Evolutionary conservation across 2,113 vertebrate species (phyloP).

Genomic region (Bubo blakistoni): DNA sequence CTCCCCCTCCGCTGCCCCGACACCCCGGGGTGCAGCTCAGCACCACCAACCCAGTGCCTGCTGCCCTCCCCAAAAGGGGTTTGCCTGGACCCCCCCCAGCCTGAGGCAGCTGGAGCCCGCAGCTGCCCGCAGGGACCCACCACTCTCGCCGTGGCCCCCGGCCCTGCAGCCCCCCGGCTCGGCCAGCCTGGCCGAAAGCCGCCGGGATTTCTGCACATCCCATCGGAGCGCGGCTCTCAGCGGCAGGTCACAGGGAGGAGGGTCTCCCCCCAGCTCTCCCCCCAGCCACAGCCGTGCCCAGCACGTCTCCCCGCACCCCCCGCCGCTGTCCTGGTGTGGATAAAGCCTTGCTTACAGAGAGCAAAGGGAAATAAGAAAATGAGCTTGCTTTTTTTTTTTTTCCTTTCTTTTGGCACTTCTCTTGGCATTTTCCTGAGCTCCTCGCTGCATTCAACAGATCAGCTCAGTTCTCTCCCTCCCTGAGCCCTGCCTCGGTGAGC

Average conservation of each 20-base stretch:
- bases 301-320: background rate
- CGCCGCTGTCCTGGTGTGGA: background rate
- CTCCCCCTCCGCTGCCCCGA: accelerated
- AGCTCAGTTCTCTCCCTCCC: background rate
- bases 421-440: background rate
- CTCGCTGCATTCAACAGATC: constrained; percentile 31
- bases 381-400: background rate
- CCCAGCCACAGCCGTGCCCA: background rate
- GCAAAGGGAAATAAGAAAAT: background rate
- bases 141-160: accelerated
- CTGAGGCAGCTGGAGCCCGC: background rate
- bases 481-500: background rate
- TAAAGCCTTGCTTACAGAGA: background rate
- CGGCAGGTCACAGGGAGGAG: background rate
- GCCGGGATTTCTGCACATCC: background rate
- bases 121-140: accelerated
- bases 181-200: background rate
- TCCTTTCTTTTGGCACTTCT: background rate
- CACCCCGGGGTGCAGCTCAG: background rate
- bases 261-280: background rate
- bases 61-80: accelerated
- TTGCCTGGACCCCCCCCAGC: background rate
- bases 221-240: background rate
- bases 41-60: background rate
- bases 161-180: background rate